Evolutionary conservation across 2,797 vertebrate species (phyloP).

Genomic region (Bovichtus variegatus): DNA sequence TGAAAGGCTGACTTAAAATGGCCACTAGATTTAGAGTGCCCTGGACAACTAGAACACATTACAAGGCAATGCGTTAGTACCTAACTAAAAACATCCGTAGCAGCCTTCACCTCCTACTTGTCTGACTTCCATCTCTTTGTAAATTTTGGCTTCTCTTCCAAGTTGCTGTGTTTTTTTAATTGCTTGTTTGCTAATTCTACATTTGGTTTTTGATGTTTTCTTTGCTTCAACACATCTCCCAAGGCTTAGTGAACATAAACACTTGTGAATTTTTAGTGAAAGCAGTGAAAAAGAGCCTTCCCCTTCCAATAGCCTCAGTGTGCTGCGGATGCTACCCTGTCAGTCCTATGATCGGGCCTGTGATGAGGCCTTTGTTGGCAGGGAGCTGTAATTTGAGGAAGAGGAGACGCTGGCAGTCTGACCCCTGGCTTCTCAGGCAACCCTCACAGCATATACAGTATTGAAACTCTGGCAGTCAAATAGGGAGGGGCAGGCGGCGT

Average conservation of each 20-base stretch:
- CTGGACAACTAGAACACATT: constrained; percentile 32
- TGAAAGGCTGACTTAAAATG: constrained; percentile 60
- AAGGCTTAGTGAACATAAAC: constrained; percentile 24
- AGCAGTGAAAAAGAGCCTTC: constrained; percentile 33
- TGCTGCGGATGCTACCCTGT: constrained; percentile 43
- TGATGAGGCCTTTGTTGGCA: constrained; percentile 66
- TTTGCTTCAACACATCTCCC: constrained; percentile 24
- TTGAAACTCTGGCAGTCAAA: constrained; percentile 65
- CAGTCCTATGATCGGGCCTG: constrained; percentile 45
- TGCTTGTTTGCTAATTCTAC: constrained; percentile 12
- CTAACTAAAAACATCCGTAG: constrained; percentile 53
- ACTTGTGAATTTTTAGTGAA: constrained; percentile 27
- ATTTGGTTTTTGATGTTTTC: constrained; percentile 32
- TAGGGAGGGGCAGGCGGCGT: constrained; percentile 59
- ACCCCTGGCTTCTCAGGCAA: constrained; percentile 67
- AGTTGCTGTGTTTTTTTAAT: background rate
- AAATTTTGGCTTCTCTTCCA: constrained; percentile 23
- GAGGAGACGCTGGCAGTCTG: constrained; percentile 65
- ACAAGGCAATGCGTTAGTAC: constrained; percentile 25
- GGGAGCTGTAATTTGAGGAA: constrained; percentile 77
- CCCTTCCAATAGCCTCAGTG: constrained; percentile 49
- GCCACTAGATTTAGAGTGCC: constrained; percentile 49
- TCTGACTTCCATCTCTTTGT: constrained; percentile 39
- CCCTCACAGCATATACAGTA: constrained; percentile 51
- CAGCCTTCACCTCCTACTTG: constrained; percentile 17